phyloP scores from a whole-genome alignment of 2,113 vertebrate genomes.

The Notiomystis cincta region DNA sequence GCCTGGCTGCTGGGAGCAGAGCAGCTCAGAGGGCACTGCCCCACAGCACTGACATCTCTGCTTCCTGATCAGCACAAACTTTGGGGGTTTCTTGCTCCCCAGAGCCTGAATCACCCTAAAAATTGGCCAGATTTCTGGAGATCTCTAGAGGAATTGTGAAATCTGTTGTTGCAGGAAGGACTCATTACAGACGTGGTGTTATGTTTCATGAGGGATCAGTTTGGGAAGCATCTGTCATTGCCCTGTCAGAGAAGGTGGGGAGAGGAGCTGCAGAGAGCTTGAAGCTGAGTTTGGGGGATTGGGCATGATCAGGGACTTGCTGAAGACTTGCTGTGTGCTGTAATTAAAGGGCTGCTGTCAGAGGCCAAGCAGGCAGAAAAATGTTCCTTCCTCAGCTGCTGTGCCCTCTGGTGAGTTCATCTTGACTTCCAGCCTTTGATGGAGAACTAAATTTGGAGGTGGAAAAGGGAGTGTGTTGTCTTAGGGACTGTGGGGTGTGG shows the following conservation, averaged over 20 bases:
- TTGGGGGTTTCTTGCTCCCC: not conserved
- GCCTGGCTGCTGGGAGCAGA: not conserved
- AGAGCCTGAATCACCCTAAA: not conserved
- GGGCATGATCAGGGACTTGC: not conserved
- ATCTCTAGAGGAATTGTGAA: not conserved
- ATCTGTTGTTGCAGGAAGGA: constrained; percentile 21
- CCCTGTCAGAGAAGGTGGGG: not conserved
- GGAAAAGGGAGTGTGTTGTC: not conserved
- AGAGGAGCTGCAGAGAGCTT: not conserved
- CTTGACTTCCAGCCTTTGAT: not conserved
- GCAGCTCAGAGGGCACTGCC: not conserved
- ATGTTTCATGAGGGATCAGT: not conserved
- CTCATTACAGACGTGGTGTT: not conserved
- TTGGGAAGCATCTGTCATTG: not conserved
- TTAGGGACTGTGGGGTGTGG: not conserved
- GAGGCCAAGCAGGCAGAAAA: not conserved
- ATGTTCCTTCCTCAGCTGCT: not conserved
- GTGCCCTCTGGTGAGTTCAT: not conserved
- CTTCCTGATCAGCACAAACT: not conserved
- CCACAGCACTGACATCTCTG: not conserved
- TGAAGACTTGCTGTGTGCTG: not conserved
- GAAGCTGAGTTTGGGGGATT: not conserved
- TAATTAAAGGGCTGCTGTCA: constrained; percentile 9
- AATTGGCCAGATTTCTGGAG: not conserved
- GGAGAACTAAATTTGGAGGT: not conserved